A percentile compares a stretch with the other conserved stretches of the same genome.
Evolutionary conservation across 2,888 invertebrate genomes (phyloP).

Genomic region (Nipponacmea schrenckii): DNA sequence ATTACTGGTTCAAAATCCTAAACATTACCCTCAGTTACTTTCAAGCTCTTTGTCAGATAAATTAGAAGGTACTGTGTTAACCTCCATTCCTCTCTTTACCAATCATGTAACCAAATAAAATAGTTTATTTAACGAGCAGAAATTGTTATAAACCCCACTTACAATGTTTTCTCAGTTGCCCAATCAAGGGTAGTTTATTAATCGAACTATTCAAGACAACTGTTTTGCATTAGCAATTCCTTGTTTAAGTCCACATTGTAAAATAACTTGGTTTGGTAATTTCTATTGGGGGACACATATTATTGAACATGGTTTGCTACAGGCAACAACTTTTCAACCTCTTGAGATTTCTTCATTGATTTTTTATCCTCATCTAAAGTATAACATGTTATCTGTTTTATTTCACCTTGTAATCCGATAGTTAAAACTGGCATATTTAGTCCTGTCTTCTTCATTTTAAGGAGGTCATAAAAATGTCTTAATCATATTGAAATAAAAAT

Average conservation of each 20-base stretch:
- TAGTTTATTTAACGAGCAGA: constrained; percentile 2
- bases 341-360: not conserved
- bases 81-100: not conserved
- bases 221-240: constrained; percentile 5
- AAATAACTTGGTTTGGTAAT: constrained; percentile 5
- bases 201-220: not conserved
- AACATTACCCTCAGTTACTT: too few relatives aligned
- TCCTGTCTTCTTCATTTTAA: too few relatives aligned
- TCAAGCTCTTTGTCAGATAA: too few relatives aligned
- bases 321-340: not conserved
- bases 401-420: not conserved
- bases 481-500: not conserved
- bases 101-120: constrained; percentile 1
- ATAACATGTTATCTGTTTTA: constrained; percentile 4
- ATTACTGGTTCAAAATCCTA: too few relatives aligned
- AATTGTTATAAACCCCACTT: not conserved
- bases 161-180: constrained; percentile 4
- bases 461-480: not conserved
- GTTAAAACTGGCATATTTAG: too few relatives aligned
- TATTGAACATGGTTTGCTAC: not conserved
- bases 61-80: too few relatives aligned
- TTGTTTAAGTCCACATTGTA: constrained; percentile 4
- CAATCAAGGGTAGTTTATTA: not conserved
- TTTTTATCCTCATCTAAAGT: constrained; percentile 1
- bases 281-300: constrained; percentile 8